Evolutionary conservation across 2,113 vertebrate species (phyloP).

Genomic region (Artemisiospiza belli): DNA sequence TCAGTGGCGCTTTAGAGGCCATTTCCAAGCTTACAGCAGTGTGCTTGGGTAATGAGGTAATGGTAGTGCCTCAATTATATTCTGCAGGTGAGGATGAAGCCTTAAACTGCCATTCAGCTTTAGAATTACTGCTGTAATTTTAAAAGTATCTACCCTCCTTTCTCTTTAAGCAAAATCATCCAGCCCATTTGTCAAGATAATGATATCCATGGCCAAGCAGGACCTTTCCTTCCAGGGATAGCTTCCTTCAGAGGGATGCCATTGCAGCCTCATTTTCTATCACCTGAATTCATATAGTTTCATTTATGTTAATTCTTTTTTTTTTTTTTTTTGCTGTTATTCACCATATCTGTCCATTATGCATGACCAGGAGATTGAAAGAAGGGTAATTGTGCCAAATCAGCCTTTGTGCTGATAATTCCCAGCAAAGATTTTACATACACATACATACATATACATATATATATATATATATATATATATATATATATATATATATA

Average conservation of each 20-base stretch:
- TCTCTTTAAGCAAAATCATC: conserved; percentile 21
- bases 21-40: neutral
- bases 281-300: neutral
- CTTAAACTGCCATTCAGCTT: conserved; percentile 18
- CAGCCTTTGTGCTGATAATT: neutral
- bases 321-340: neutral
- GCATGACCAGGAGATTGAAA: neutral
- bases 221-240: neutral
- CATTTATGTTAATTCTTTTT: neutral
- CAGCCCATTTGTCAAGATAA: neutral
- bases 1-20: neutral
- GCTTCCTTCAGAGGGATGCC: neutral
- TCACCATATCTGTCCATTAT: neutral
- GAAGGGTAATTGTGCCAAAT: neutral
- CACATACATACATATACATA: accelerated
- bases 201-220: neutral
- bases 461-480: too few species aligned
- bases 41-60: conserved; percentile 11
- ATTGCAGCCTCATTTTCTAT: neutral
- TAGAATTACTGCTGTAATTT: conserved; percentile 38
- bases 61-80: conserved; percentile 8
- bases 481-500: accelerated
- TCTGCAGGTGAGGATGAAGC: neutral
- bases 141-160: neutral
- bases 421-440: neutral